A percentile compares a stretch with the other conserved stretches of the same genome.
Conservation (phyloP, 2,888 invertebrate genomes). For the Ptychoptera contaminata region DNA sequence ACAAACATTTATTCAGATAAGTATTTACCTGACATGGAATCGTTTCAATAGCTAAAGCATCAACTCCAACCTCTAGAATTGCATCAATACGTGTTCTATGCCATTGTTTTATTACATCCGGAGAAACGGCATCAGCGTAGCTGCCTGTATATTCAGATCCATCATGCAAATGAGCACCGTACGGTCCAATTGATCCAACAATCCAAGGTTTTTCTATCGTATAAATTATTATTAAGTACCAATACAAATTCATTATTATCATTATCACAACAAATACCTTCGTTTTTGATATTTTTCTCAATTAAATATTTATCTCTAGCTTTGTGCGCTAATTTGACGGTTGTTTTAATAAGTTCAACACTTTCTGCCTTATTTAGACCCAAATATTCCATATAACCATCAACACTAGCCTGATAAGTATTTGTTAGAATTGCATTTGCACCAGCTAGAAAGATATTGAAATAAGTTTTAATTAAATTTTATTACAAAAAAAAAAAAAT, state of each 20-base stretch:
- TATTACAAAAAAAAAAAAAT: not conserved
- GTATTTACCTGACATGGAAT: conserved; percentile 57
- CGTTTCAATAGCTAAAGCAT: conserved; percentile 80
- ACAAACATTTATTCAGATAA: not conserved
- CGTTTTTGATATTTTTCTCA: conserved; percentile 29
- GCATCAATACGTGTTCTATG: conserved; percentile 69
- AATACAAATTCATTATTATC: not conserved
- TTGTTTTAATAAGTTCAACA: conserved; percentile 52
- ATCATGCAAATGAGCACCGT: conserved; percentile 79
- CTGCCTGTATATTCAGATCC: conserved; percentile 87
- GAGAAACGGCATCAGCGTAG: conserved; percentile 50
- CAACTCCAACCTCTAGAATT: conserved; percentile 64
- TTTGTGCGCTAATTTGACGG: conserved; percentile 56
- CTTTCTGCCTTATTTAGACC: conserved; percentile 50
- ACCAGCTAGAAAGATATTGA: conserved; percentile 59
- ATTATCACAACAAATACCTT: not conserved
- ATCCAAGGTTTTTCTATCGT: conserved; percentile 42
- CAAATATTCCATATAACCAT: conserved; percentile 59
- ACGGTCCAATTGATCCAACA: conserved; percentile 84
- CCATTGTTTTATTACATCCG: conserved; percentile 61
- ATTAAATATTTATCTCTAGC: conserved; percentile 48
- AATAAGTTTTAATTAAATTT: conserved; percentile 15
- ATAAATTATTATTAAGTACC: no score
- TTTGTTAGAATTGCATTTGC: conserved; percentile 76
- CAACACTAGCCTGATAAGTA: conserved; percentile 75